Base-by-base conservation (phyloP, 2,113 vertebrate genomes). In the Choloepus hoffmanni region DNA sequence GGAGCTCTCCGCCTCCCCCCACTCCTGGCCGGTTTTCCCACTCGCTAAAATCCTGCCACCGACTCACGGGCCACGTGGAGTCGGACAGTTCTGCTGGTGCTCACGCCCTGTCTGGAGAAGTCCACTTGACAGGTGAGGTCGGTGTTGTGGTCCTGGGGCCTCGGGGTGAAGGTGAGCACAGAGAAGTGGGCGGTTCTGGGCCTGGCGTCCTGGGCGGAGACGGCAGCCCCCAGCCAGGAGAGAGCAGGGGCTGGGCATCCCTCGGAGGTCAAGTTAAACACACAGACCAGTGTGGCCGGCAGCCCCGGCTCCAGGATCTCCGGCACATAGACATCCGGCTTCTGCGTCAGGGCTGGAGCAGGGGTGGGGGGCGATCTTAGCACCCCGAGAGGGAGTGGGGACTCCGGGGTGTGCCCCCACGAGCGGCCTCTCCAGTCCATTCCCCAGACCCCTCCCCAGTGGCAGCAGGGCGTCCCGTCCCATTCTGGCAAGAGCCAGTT, bases 41-140 rank as follows among this genome's bases (percentile, higher is more conserved):
- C 9, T 14, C 36, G 12, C 68, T 3, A 8, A 2, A 0, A 2
- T 14, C 48, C 23, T 23, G 6, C 3, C 43, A 7, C 5, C 13
- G 14, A 2, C 97, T 97, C 95, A 98, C 97, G 30, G 83, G 91
- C 81, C 23, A 98, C 74, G 0, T 5, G 55, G 12, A 97, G 95
- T 5, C 0, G 65, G 15, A 97, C 1, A 0, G 85, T 97, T 33
- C 11, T 85, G 21, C 82, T 6, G 0, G 40, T 0, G 12, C 28
- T 85, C 82, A 63, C 2, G 0, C 18, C 12, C 2, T 0, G 7
- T 1, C 18, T 18, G 9, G 55, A 6, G 48, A 97, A 92, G 50
- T 28, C 9, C 76, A 91, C 94, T 0, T 0, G 83, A 14, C 97
- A 98, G 33, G 91, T 96, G 91, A 98, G 96, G 15, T 62, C 0